Evolutionary conservation across 1,140 invertebrate species (phyloP), one percentile per base, ranked within the genome.

Genomic region (Chironomus tepperi): DNA sequence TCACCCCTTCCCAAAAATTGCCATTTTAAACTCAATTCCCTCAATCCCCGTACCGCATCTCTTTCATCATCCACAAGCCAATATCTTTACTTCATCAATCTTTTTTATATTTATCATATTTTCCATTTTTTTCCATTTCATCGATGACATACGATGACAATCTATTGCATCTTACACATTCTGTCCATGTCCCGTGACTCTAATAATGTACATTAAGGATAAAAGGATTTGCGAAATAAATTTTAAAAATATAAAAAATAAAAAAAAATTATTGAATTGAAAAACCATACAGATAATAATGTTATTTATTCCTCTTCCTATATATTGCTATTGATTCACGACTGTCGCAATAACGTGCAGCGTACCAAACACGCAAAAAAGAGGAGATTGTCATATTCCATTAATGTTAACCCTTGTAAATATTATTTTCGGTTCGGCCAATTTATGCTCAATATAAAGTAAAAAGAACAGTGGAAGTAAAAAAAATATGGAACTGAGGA

Each of bases 211-310:
- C 65, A 70, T 70, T 70, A 70, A 70, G 65, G 65, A 70, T 70
- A 70, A 70, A 70, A 70, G 65, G 65, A 70, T 70, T 70, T 70
- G 65, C 16, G 65, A 70, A 70, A 70, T 70, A 70, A 70, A 70
- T 70, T 70, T 70, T 18, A 57, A 34, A 34, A 34, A 34, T 2
- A 34, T 34, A 34, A 2, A 34, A 2, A 34, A 34, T 2, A 34
- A 34, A 34, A 34, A 19, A 70, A 70, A 70, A 70, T 70, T 70
- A 70, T 70, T 70, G 65, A 70, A 70, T 70, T 70, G 65, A 70
- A 70, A 57, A 70, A 70, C 65, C 65, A 21, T 70, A 70, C 65
- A 70, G 65, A 70, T 70, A 70, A 70, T 70, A 70, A 70, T 70
- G 65, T 21, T 19, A 70, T 70, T 19, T 70, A 70, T 70, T 70